phyloP scores from a whole-genome alignment of 2,888 invertebrate species.

The Lochmaea crataegi region DNA sequence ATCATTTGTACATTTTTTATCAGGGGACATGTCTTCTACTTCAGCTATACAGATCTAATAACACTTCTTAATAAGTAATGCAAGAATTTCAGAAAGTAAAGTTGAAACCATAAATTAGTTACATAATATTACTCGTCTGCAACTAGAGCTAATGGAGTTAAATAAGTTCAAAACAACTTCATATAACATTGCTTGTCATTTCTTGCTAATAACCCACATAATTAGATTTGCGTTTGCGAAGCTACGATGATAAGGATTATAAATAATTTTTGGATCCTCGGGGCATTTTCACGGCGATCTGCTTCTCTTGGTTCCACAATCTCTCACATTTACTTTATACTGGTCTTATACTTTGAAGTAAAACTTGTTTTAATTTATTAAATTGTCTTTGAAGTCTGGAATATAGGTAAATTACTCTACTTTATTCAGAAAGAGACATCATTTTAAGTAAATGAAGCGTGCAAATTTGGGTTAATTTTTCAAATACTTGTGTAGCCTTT shows the following conservation, averaged over 20 bases:
- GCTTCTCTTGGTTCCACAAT: neutral
- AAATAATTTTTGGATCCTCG: neutral
- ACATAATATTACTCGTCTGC: neutral
- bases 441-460: constrained; percentile 25
- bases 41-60: too few species aligned
- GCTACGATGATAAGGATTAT: neutral
- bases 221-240: constrained; percentile 2
- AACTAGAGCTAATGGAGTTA: neutral
- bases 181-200: neutral
- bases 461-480: constrained; percentile 28
- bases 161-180: neutral
- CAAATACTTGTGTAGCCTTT: constrained; percentile 15
- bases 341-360: constrained; percentile 12
- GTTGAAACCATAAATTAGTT: neutral
- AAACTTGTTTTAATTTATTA: constrained; percentile 8
- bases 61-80: too few species aligned
- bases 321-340: neutral
- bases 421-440: constrained; percentile 17
- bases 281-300: constrained; percentile 5
- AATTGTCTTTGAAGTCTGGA: constrained; percentile 25
- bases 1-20: too few species aligned
- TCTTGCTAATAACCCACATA: neutral
- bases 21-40: too few species aligned
- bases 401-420: constrained; percentile 13
- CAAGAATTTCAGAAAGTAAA: too few species aligned